Base-by-base conservation (phyloP, 1,140 invertebrate genomes). In the Archivesica marissinica region DNA sequence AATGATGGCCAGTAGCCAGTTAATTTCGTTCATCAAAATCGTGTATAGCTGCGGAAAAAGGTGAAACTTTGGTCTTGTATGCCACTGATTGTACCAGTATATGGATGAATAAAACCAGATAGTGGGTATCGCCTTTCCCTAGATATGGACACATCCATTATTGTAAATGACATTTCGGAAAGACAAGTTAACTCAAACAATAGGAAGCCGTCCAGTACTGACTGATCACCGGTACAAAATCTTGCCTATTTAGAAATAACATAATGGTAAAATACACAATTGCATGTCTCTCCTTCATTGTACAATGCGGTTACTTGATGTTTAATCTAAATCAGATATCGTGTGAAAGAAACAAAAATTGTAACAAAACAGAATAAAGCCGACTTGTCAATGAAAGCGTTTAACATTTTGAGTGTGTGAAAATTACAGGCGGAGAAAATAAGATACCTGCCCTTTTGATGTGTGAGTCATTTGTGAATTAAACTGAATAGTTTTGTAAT, bases 261-360 rank as follows among this genome's bases (percentile, higher is more conserved):
- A 33, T 9, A 28, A 44, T 23, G 23, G 68, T 44, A 72, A 72
- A 72, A 72, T 50, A 72, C 44, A 72, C 68, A 50, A 72, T 72
- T 72, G 68, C 68, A 72, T 72, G 68, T 72, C 25, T 72, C 50
- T 50, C 50, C 50, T 30, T 50, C n/a, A 41, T 52, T 30, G 68
- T 13, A 72, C 68, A 72, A 47, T 72, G 39, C 35, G 33, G 41
- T 72, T 50, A 28, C 44, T 47, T 50, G 68, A 72, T 72, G 11
- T 44, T 72, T 72, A 72, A 72, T 47, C 44, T 33, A 47, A 25
- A 47, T 47, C 68, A 47, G 41, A 72, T 72, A 33, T 72, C 68
- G 68, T 72, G 68, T 72, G 68, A 72, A 72, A 72, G 68, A 25
- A 72, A 72, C 68, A 72, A 72, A 66, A 72, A 72, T 38, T 47